These are phyloP conservation scores for Oreochromis tanganicae DNA, from an alignment of 2,113 vertebrate genomes.

Conservation along the genomic window DNA sequence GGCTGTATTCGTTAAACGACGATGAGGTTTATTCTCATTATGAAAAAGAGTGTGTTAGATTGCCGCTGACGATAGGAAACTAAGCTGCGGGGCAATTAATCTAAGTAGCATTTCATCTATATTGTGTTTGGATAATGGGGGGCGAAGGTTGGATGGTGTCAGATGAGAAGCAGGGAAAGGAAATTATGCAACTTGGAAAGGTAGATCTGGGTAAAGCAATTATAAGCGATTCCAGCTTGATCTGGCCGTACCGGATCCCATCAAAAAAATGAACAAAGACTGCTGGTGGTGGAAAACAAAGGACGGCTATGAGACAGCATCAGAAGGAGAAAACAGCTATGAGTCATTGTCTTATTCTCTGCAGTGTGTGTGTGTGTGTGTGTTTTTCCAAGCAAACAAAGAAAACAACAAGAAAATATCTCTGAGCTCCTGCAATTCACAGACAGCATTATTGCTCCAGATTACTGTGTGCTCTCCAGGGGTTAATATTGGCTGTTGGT, in stretches of 20 bases:
- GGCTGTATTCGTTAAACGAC: conserved; percentile 35
- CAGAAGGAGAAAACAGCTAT: background rate
- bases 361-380: background rate
- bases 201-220: conserved; percentile 24
- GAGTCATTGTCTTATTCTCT: conserved; percentile 1
- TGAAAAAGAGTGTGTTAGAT: conserved; percentile 27
- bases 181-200: conserved; percentile 38
- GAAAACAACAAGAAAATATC: conserved; percentile 7
- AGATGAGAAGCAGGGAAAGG: background rate
- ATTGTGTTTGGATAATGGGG: conserved; percentile 55
- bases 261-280: background rate
- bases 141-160: conserved; percentile 29
- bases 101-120: conserved; percentile 51
- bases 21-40: conserved; percentile 48
- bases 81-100: conserved; percentile 58
- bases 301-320: background rate
- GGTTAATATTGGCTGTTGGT: conserved; percentile 38
- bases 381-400: background rate
- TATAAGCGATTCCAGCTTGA: background rate
- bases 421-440: conserved; percentile 5
- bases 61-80: conserved; percentile 36
- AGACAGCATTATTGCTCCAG: conserved; percentile 28
- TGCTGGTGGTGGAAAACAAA: background rate
- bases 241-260: background rate
- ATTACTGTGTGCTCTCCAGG: conserved; percentile 29